Conservation (phyloP, 2,797 vertebrate genomes). For the Nyctibius grandis region DNA sequence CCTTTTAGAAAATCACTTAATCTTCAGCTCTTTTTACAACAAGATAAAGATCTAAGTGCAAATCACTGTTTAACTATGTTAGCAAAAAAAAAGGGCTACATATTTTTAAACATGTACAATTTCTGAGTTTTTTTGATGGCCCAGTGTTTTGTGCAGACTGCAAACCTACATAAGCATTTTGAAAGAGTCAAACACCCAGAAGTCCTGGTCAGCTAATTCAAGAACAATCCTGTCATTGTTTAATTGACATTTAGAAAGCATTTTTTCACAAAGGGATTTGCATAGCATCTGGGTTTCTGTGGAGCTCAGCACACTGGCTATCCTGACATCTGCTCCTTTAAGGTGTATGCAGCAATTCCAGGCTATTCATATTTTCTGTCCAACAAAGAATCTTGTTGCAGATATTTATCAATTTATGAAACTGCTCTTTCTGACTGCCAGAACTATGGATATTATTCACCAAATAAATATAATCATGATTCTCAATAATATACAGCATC, state of each 20-base stretch:
- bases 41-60: slow-evolving; percentile 44
- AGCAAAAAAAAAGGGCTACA: not conserved
- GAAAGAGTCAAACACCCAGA: not conserved
- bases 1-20: slow-evolving; percentile 74
- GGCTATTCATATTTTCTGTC: not conserved
- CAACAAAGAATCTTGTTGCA: not conserved
- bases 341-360: not conserved
- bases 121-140: not conserved
- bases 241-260: not conserved
- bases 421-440: not conserved
- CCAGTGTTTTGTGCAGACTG: not conserved
- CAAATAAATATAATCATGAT: not conserved
- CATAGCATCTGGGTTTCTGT: not conserved
- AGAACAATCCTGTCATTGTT: not conserved
- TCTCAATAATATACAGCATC: not conserved
- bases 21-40: slow-evolving; percentile 67
- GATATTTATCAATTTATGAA: not conserved
- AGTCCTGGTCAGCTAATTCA: not conserved
- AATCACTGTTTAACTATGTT: slow-evolving; percentile 38
- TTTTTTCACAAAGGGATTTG: not conserved
- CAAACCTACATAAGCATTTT: not conserved
- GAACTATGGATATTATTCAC: not conserved
- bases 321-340: not conserved
- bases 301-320: not conserved
- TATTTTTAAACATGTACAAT: not conserved